Base-by-base conservation (phyloP, 2,113 vertebrate genomes). In the Oxyura jamaicensis region DNA sequence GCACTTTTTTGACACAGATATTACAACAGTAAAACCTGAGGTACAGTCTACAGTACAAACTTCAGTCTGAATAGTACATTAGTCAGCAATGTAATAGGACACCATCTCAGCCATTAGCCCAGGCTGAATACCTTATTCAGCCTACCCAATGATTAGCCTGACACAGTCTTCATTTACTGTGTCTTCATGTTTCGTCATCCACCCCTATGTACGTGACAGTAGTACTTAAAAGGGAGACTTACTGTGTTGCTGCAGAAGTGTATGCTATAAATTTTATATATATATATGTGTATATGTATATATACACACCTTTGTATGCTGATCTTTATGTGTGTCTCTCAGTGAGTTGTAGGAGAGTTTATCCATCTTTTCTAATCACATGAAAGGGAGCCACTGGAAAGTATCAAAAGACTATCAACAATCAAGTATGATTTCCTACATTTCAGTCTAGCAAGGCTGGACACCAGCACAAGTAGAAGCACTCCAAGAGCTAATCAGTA, bases 21-120 rank as follows among this genome's bases (percentile, higher is more conserved):
- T 85, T 92, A 94, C 85, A 86, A 18, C 31, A 46, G 23, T 50
- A 86, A 95, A 94, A 95, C 69, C 80, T 31, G 74, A 91, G 91
- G 92, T 58, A 62, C 85, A 89, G 83, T 73, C 86, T 93, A 16
- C 35, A 48, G 46, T 10, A 76, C 4, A 55, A 94, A 58, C 33
- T 89, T 73, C 53, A 74, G 74, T 91, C 66, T 87, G 76, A 74
- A 71, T 86, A 79, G 41, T 39, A 41, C 50, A 33, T 92, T 86
- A 86, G 90, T 87, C 76, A 92, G 77, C 66, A 86, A 6, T 10
- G 59, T 52, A 87, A 94, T 2, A 35, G 71, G 46, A 91, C 81
- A 77, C 4, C 1, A 67, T 85, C 58, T 76, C 74, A 92, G 58
- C 53, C 71, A 91, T 72, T 78, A 88, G 60, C 28, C 16, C 66